A percentile compares a stretch with the other conserved stretches of the same genome.
These are phyloP conservation scores for Darevskia nairensis DNA, from an alignment of 2,797 vertebrate genomes.

Conservation along the genomic window DNA sequence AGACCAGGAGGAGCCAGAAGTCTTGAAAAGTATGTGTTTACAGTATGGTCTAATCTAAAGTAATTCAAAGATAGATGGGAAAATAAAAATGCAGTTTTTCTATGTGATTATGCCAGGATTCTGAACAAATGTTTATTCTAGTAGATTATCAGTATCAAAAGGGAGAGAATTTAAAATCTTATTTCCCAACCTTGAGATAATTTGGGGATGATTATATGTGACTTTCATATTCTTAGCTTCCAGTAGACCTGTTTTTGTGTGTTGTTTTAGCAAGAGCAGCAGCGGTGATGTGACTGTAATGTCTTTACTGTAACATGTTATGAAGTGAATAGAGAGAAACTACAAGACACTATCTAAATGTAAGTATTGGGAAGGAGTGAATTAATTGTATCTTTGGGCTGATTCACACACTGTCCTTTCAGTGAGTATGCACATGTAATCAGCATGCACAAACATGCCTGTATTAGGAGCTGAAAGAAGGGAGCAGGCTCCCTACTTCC, in stretches of 20 bases:
- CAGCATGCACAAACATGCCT: not conserved
- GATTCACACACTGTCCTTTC: slow-evolving; percentile 27
- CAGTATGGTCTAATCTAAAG: slow-evolving; percentile 60
- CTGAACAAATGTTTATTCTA: slow-evolving; percentile 20
- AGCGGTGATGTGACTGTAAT: slow-evolving; percentile 56
- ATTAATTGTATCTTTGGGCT: slow-evolving; percentile 8
- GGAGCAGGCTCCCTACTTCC: not conserved
- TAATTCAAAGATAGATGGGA: slow-evolving; percentile 36
- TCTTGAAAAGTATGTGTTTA: slow-evolving; percentile 48
- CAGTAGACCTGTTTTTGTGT: slow-evolving; percentile 32
- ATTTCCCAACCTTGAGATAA: slow-evolving; percentile 48
- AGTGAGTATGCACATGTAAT: not conserved
- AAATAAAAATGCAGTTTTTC: slow-evolving; percentile 35
- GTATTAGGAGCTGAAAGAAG: not conserved
- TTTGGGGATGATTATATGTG: slow-evolving; percentile 36
- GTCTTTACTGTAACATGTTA: slow-evolving; percentile 63
- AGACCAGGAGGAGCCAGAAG: slow-evolving; percentile 25
- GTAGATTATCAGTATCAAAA: slow-evolving; percentile 40
- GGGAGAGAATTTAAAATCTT: slow-evolving; percentile 25
- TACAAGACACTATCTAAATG: slow-evolving; percentile 39
- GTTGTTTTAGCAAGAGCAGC: slow-evolving; percentile 58
- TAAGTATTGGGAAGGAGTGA: slow-evolving; percentile 30
- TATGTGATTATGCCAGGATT: slow-evolving; percentile 23
- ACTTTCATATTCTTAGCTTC: slow-evolving; percentile 54
- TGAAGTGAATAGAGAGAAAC: slow-evolving; percentile 48